Evolutionary conservation across 2,888 invertebrate species (phyloP).

Genomic region (Punctoribates punctum): DNA sequence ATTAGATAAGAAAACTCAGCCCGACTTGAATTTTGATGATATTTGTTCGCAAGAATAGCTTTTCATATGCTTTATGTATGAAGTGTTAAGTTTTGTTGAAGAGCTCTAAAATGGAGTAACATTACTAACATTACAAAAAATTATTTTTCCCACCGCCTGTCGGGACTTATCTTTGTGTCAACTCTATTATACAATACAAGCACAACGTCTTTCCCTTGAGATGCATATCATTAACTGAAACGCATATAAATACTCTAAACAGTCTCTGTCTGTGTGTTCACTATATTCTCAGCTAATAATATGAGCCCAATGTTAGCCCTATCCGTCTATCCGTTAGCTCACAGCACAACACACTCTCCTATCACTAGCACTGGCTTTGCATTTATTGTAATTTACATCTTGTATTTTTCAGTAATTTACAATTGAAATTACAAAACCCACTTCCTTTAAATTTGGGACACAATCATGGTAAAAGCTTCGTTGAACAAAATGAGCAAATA

Average conservation of each 20-base stretch:
- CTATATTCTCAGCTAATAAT: slow-evolving; percentile 22
- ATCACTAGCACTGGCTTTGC: no score
- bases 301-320: not conserved
- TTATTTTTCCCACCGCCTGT: slow-evolving; percentile 25
- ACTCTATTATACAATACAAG: slow-evolving; percentile 32
- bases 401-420: no score
- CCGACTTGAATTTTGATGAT: slow-evolving; percentile 30
- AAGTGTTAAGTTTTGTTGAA: slow-evolving; percentile 17
- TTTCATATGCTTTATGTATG: slow-evolving; percentile 23
- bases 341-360: no score
- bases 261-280: slow-evolving; percentile 11
- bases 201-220: slow-evolving; percentile 19
- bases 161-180: slow-evolving; percentile 30
- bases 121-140: slow-evolving; percentile 24
- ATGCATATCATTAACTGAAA: slow-evolving; percentile 29
- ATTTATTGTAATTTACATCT: no score
- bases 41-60: slow-evolving; percentile 19
- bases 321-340: slow-evolving; percentile 8
- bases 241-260: not conserved
- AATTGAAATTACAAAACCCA: no score
- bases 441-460: no score
- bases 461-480: no score
- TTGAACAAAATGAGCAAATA: no score
- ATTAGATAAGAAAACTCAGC: slow-evolving; percentile 27
- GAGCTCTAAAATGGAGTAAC: slow-evolving; percentile 30